Evolutionary conservation across 2,888 invertebrate genomes (phyloP), one percentile per base, ranked within the genome.

Genomic region (Meta bourneti): DNA sequence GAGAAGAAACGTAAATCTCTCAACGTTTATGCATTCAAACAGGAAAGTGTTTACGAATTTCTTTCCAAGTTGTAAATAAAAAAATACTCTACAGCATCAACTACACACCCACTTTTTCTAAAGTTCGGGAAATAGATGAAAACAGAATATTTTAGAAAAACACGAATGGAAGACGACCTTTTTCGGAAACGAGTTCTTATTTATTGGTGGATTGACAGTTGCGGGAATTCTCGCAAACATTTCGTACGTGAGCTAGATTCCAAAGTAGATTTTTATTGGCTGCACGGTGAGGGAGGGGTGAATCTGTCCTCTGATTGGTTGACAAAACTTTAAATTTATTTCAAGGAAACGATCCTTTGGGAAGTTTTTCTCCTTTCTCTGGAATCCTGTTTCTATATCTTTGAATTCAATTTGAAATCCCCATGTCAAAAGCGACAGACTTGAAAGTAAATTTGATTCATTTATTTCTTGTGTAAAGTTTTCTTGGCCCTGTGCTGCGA

Each of bases 241-340:
- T 61, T 11, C 61, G 61, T 6, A 61, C 61, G 61, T 61, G 61
- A 61, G 61, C 61, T 5, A 16, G 61, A 9, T 61, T 61, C 61
- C 61, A 7, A 61, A 61, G 13, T 16, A 16, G 61, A 61, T 61
- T 61, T 9, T 61, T 61, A 61, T 61, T 61, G 61, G 16, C 61
- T 61, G 16, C 61, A 6, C 61, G 61, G 61, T 16, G 5, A 9
- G 34, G 34, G 34, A 34, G 34, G 34, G 34, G 34, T 16, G 61
- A 61, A 61, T 61, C 61, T 61, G 61, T 61, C 61, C 61, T 61
- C 61, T 61, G 61, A 61, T 61, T 61, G 61, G 61, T 61, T 61
- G 61, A 61, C 61, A 16, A 61, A 16, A 61, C 61, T 61, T 61
- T 61, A 61, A 61, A 61, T 6, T 61, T 61, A 61, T 61, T 61